Conservation (phyloP, 2,113 vertebrate genomes). For the Crotalus helleri region DNA sequence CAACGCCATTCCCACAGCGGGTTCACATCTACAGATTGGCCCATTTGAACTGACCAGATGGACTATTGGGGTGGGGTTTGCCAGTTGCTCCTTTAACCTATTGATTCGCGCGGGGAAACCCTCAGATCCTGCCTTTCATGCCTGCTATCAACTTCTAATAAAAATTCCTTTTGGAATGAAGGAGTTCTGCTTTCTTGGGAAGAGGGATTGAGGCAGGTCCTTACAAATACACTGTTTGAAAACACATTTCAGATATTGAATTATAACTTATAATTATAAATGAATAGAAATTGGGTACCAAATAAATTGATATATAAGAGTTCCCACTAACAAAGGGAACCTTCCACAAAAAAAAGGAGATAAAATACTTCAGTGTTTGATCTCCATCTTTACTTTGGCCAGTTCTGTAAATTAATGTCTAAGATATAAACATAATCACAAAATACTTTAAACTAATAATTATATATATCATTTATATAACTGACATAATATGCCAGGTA, state of each 20-base stretch:
- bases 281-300: not conserved
- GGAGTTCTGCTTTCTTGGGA: no score
- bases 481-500: not conserved
- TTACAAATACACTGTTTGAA: not conserved
- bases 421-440: not conserved
- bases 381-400: not conserved
- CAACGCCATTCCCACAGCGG: no score
- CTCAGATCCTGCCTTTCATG: no score
- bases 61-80: no score
- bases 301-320: not conserved
- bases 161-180: no score
- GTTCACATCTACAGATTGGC: no score
- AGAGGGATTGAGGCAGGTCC: no score
- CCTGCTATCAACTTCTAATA: no score
- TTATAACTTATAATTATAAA: not conserved
- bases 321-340: not conserved
- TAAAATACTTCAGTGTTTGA: not conserved
- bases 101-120: no score
- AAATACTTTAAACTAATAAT: not conserved
- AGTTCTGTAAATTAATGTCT: not conserved
- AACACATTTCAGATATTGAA: not conserved
- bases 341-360: not conserved
- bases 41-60: no score
- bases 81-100: no score
- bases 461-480: not conserved